A percentile compares a stretch with the other conserved stretches of the same genome.
Evolutionary conservation across 2,797 vertebrate genomes (phyloP).

Genomic region (Amniataba percoides): DNA sequence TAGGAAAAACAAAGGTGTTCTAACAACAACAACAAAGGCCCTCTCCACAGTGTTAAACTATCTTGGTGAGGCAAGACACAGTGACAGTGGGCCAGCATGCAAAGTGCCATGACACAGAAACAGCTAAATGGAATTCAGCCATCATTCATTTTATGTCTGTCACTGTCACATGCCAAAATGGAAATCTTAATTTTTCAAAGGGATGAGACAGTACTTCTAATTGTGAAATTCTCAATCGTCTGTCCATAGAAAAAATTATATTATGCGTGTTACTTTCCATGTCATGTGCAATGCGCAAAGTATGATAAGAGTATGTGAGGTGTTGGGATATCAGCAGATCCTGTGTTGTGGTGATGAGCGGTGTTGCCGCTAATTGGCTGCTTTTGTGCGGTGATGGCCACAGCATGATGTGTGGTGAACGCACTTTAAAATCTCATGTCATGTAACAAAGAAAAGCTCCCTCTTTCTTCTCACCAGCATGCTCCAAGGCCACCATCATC

Average conservation of each 20-base stretch:
- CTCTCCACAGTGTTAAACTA: neutral
- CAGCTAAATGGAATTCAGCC: neutral
- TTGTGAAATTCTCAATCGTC: neutral
- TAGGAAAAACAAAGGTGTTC: neutral
- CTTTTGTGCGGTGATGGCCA: neutral
- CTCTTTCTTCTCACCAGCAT: constrained; percentile 88
- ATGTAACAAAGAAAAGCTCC: neutral
- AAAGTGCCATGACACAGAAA: neutral
- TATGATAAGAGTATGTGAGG: too few species aligned
- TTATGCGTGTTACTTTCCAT: neutral
- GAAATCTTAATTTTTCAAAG: neutral
- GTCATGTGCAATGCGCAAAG: neutral
- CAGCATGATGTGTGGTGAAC: neutral
- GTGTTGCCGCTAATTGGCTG: neutral
- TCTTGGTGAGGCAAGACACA: neutral
- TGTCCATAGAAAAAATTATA: neutral
- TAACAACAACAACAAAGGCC: neutral
- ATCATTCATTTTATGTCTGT: neutral
- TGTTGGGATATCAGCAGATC: too few species aligned
- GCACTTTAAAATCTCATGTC: neutral
- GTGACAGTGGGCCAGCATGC: neutral
- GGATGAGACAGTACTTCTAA: neutral
- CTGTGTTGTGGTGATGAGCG: too few species aligned
- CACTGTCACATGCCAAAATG: neutral
- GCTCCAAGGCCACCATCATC: constrained; percentile 96